Percentiles rank a stretch among this genome's conserved stretches.
phyloP scores from a whole-genome alignment of 2,888 invertebrate genomes.

The Leptinotarsa peninsularis region DNA sequence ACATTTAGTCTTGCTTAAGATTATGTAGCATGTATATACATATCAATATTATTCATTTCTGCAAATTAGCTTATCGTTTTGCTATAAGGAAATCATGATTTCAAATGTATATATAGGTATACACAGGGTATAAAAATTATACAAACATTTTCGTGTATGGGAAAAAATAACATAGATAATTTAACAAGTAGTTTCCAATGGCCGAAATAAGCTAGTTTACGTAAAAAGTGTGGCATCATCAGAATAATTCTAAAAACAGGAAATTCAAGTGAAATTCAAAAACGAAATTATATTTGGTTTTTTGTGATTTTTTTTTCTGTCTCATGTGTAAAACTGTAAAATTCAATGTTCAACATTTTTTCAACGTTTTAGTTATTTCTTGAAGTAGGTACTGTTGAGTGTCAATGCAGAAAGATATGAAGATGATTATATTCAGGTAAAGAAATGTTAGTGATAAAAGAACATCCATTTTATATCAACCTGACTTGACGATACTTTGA shows the following conservation, averaged over 20 bases:
- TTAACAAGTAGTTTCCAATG: conserved; percentile 52
- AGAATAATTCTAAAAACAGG: background rate
- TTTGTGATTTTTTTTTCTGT: background rate
- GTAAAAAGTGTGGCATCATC: conserved; percentile 26
- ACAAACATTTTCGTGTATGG: conserved; percentile 11
- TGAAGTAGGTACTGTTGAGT: no score
- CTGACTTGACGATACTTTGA: no score
- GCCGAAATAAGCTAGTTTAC: conserved; percentile 33
- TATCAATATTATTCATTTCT: conserved; percentile 30
- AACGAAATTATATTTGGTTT: background rate
- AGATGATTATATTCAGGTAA: no score
- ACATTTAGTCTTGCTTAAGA: conserved; percentile 15
- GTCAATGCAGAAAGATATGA: no score
- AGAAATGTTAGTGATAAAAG: no score
- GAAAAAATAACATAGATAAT: conserved; percentile 27
- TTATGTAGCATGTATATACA: conserved; percentile 31
- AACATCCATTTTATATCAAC: no score
- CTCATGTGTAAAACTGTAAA: background rate
- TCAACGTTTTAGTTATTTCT: background rate
- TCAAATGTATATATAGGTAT: conserved; percentile 45
- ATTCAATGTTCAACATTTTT: background rate
- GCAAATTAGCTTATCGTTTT: conserved; percentile 13
- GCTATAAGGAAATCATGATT: conserved; percentile 11
- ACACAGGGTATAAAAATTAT: conserved; percentile 51
- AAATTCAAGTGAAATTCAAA: background rate